These are phyloP conservation scores for Hyposoter didymator DNA, from an alignment of 2,888 invertebrate species.

Conservation along the genomic window DNA sequence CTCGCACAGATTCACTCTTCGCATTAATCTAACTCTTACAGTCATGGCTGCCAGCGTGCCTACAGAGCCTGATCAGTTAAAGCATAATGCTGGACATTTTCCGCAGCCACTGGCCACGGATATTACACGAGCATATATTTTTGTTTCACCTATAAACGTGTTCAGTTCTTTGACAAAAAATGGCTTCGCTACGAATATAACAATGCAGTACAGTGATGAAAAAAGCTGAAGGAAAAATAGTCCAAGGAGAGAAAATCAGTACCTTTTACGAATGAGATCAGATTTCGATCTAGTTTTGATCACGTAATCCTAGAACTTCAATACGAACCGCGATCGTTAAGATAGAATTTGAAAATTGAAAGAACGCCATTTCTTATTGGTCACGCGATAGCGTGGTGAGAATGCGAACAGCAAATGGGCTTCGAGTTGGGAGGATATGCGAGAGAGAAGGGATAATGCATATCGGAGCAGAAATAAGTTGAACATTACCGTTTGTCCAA, in stretches of 20 bases:
- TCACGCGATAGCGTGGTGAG: conserved; percentile 59
- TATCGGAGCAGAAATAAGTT: conserved; percentile 18
- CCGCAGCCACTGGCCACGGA: background rate
- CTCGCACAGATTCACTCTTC: conserved; percentile 43
- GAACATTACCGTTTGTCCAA: conserved; percentile 47
- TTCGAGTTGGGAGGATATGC: conserved; percentile 8
- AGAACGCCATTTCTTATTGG: conserved; percentile 64
- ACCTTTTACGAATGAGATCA: no score
- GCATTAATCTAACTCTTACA: conserved; percentile 51
- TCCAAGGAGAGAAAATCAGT: no score
- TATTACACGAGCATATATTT: background rate
- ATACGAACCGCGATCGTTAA: background rate
- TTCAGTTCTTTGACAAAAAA: background rate
- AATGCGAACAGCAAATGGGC: conserved; percentile 26
- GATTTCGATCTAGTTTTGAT: no score
- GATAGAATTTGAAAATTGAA: background rate
- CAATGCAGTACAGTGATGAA: background rate
- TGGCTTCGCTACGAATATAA: background rate
- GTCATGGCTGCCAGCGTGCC: conserved; percentile 14
- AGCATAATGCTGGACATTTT: conserved; percentile 21
- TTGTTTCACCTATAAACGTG: background rate
- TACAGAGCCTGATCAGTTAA: background rate
- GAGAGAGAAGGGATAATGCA: conserved; percentile 12
- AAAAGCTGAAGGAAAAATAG: background rate
- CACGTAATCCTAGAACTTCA: background rate